phyloP scores from a whole-genome alignment of 1,140 invertebrate genomes.

The Drosophila neocordata region DNA sequence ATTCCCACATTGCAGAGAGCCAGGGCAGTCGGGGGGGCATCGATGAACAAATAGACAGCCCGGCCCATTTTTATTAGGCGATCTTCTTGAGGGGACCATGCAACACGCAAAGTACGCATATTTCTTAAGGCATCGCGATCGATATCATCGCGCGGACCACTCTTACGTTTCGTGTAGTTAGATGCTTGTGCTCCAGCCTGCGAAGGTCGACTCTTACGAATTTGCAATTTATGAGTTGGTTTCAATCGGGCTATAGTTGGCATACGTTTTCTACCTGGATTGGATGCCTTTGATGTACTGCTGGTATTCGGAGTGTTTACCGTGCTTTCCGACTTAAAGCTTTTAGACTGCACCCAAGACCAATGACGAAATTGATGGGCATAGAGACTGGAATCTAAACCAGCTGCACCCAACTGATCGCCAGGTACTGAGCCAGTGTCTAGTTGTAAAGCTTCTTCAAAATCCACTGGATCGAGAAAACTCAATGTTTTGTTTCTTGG shows the following conservation, averaged over 20 bases:
- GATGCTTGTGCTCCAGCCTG: background rate
- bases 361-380: conserved; percentile 88
- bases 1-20: conserved; percentile 72
- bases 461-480: conserved; percentile 53
- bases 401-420: conserved; percentile 88
- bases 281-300: background rate
- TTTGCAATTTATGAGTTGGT: conserved; percentile 29
- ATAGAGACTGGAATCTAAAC: conserved; percentile 88
- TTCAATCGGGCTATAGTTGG: conserved; percentile 46
- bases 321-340: conserved; percentile 20
- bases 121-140: conserved; percentile 87
- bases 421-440: conserved; percentile 87
- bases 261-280: conserved; percentile 27
- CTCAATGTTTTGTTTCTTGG: conserved; percentile 25
- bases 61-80: conserved; percentile 87
- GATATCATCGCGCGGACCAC: conserved; percentile 85
- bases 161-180: conserved; percentile 52
- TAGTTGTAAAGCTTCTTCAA: conserved; percentile 54
- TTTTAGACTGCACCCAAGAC: conserved; percentile 81
- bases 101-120: conserved; percentile 86
- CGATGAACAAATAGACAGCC: conserved; percentile 87
- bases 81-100: conserved; percentile 87
- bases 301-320: background rate
- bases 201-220: conserved; percentile 1
- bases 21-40: conserved; percentile 83